Evolutionary conservation across 2,888 invertebrate species (phyloP), one percentile per base, ranked within the genome.

Genomic region (Meta bourneti): DNA sequence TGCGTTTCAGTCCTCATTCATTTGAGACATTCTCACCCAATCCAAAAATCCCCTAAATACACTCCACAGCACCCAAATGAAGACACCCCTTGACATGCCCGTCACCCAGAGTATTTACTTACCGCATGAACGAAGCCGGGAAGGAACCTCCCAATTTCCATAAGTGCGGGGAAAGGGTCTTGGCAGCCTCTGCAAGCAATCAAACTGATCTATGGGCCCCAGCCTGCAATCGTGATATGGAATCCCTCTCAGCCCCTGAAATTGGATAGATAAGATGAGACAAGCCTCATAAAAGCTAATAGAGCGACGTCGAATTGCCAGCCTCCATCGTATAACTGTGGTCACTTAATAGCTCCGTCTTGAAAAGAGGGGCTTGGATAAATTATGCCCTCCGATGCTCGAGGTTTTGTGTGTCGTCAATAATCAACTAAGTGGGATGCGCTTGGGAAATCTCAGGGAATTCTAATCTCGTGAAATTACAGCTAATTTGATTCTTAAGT

Each of bases 251-350:
- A 71, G 52, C 48, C 79, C 61, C 87, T 72, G 79, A 87, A 87
- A 87, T 87, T 87, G 87, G 72, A 54, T 52, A 80, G 87, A 86
- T 78, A 85, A 75, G 85, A 85, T 77, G 85, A 79, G 78, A 79
- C 86, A 83, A 54, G 52, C 20, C 83, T 83, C 83, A 74, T 83
- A 83, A 83, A 83, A 83, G 74, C 72, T 72, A 83, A 83, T 83
- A 83, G 69, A n/a, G 82, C 48, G 48, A n/a, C 61, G 34, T 80
- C 80, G 16, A 7, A 48, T 6, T 52, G 74, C 16, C 82, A 8
- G 49, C 34, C 34, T 34, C 4, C 34, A 4, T 34, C 34, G 34
- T 34, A 34, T 34, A 9, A 61, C 61, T 61, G 61, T 16, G 61
- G 61, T 61, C 61, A 61, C 61, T 61, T 13, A 11, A 11, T 61